phyloP scores from a whole-genome alignment of 2,113 vertebrate species.

The Tragelaphus imberbis region DNA sequence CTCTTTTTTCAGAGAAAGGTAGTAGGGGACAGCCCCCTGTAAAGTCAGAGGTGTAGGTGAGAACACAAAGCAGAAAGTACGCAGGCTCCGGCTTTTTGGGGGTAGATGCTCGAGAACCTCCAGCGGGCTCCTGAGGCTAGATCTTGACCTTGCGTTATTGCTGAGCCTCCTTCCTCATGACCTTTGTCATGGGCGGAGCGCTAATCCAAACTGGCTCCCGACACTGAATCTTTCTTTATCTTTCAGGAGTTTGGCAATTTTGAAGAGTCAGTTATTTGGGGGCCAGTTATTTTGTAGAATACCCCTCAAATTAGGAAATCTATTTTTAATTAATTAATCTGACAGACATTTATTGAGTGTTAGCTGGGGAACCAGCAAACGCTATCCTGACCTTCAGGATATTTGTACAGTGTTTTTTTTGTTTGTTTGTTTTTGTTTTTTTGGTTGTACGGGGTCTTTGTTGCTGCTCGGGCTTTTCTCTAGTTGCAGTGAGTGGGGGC shows the following conservation, averaged over 20 bases:
- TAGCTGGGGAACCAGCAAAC: background rate
- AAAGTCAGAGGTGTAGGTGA: no score
- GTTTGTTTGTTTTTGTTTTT: background rate
- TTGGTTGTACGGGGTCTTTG: background rate
- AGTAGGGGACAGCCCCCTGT: no score
- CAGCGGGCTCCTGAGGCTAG: no score
- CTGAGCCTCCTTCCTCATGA: no score
- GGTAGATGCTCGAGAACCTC: no score
- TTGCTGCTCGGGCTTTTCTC: background rate
- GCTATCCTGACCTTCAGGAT: background rate
- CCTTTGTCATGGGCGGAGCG: no score
- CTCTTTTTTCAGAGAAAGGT: no score
- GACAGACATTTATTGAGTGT: background rate
- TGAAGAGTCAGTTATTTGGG: background rate
- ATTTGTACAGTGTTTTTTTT: background rate
- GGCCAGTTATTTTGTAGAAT: background rate
- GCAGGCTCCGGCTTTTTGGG: no score
- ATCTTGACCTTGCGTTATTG: no score
- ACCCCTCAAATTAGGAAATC: background rate
- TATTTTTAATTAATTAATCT: background rate
- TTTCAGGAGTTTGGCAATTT: background rate
- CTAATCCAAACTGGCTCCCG: no score
- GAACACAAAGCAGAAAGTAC: no score
- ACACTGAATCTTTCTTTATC: background rate
- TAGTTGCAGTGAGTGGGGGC: background rate